These are phyloP conservation scores for Diabrotica undecimpunctata DNA, from an alignment of 1,140 invertebrate species.

Conservation along the genomic window DNA sequence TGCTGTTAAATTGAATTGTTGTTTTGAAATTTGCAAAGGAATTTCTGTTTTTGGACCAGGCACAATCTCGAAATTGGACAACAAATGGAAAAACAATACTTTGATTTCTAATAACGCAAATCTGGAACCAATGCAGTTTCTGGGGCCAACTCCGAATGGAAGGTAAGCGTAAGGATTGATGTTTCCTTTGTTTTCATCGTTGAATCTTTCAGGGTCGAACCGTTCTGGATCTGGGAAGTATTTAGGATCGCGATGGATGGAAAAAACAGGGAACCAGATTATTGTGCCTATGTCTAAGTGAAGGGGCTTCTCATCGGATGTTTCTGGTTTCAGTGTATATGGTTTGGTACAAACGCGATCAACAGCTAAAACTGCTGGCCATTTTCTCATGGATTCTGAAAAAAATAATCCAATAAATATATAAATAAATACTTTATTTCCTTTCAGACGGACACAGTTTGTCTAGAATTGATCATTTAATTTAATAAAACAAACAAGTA, in stretches of 20 bases:
- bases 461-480: background rate
- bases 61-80: slow-evolving; percentile 39
- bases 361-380: slow-evolving; percentile 50
- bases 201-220: slow-evolving; percentile 37
- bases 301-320: slow-evolving; percentile 37
- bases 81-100: slow-evolving; percentile 39
- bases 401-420: background rate
- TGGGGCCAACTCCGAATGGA: slow-evolving; percentile 29
- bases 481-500: background rate
- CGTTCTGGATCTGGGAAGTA: slow-evolving; percentile 12
- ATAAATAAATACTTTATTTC: no score
- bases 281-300: slow-evolving; percentile 40
- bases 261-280: slow-evolving; percentile 29
- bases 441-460: background rate
- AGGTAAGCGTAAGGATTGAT: slow-evolving; percentile 48
- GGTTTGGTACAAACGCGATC: slow-evolving; percentile 44
- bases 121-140: slow-evolving; percentile 42
- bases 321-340: slow-evolving; percentile 18
- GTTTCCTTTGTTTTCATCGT: slow-evolving; percentile 33
- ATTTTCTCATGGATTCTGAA: slow-evolving; percentile 54
- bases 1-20: slow-evolving; percentile 32
- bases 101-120: slow-evolving; percentile 43
- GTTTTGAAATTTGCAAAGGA: slow-evolving; percentile 33
- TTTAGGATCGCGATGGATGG: slow-evolving; percentile 29
- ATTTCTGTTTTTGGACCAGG: slow-evolving; percentile 34